Evolutionary conservation across 2,888 invertebrate genomes (phyloP), one percentile per base, ranked within the genome.

Genomic region (Teinopalpus imperialis): DNA sequence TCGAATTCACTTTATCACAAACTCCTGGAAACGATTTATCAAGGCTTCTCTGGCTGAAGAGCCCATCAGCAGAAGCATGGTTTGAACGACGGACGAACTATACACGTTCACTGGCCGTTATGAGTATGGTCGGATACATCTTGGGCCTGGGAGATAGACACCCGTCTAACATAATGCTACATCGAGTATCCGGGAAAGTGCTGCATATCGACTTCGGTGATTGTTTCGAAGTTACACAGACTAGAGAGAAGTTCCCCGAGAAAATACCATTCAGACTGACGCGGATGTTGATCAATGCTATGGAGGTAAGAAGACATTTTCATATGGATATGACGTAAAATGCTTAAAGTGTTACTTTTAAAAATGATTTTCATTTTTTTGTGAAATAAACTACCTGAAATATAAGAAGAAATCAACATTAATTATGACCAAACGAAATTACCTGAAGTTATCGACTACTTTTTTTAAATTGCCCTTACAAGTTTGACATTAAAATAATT

Each of bases 161-260:
- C 88, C 99, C 0, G 85, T 99, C 99, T 21, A 98, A 98, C 44
- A 99, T 99, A 51, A 99, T 99, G 99, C 86, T 99, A 69, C 98
- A 99, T 71, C 92, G 99, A 36, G 91, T 98, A 63, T 98, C 98
- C 62, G 99, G 99, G 0, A 99, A 99, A 88, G 98, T 99, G 69
- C 91, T 99, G 43, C 99, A 99, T 74, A 99, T 99, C 49, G 99
- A 99, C 83, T 99, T 99, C 76, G 99, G 99, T 0, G 99, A 99
- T 80, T 99, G 99, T 74, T 99, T 99, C 81, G 99, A 99, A 88
- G 98, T 99, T 30, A 99, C 99, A 1, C 99, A 99, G 94, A 98
- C 98, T 0, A 91, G 99, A 26, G 99, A 99, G 70, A 99, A 99
- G 76, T 99, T 99, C 80, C 99, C 99, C 0, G 99, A 99, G 81